Evolutionary conservation across 2,113 vertebrate species (phyloP), one percentile per base, ranked within the genome.

Genomic region (Mugil cephalus): DNA sequence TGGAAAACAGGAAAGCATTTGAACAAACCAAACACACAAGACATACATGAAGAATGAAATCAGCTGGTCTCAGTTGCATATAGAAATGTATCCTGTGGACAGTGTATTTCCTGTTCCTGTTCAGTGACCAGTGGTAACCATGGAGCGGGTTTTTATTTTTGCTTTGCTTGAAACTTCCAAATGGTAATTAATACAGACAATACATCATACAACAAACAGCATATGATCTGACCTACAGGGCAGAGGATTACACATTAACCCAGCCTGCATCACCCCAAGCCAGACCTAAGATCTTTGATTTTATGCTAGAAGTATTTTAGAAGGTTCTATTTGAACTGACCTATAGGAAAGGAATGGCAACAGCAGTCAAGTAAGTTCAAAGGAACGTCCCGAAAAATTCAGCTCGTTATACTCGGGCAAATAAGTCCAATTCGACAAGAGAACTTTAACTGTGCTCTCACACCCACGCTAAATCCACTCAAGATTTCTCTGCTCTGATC

Each of bases 51-150:
- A 54, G 24, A 45, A 30, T 43, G 47, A 15, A 65, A 46, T 34
- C 7, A 17, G 39, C 42, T 61, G 65, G n/a, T 76, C 76, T 51
- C 65, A 34, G 38, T 72, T 40, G 24, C 69, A 9, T 64, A 64
- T 56, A 50, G 55, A 83, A 79, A 81, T 82, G 84, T 52, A 53
- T 46, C 69, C 74, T 73, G 77, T 84, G 73, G 73, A 73, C 35
- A 8, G 68, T 79, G 81, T 30, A 30, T 30, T n/a, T n/a, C 24
- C 24, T 63, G 52, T 81, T 83, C 80, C 80, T 64, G 47, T 74
- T 58, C 71, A 70, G 4, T 15, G 64, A 53, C 43, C 70, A 48
- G 77, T 80, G 69, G 62, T 47, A 72, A 51, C 64, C 53, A 30
- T 69, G 69, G 63, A 77, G 58, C 60, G 50, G 58, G n/a, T 58